Percentiles rank a stretch among this genome's conserved stretches.
Evolutionary conservation across 2,888 invertebrate genomes (phyloP).

Genomic region (Merodon equestris): DNA sequence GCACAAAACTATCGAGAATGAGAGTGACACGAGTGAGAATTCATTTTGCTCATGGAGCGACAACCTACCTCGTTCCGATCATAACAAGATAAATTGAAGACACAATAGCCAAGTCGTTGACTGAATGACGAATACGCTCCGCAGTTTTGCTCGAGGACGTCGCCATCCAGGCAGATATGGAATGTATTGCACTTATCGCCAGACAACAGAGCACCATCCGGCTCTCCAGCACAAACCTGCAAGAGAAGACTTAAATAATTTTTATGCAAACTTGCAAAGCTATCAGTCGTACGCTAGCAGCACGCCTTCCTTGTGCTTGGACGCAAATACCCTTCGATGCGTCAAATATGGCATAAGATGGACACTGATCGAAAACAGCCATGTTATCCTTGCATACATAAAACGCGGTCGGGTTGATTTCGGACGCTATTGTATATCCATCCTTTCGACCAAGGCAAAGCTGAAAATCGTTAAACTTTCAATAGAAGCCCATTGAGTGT

Average conservation of each 20-base stretch:
- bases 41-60: no score
- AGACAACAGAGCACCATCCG: constrained; percentile 38
- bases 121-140: constrained; percentile 57
- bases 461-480: no score
- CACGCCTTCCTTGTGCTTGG: constrained; percentile 34
- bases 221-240: constrained; percentile 49
- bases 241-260: background rate
- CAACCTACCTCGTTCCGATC: constrained; percentile 32
- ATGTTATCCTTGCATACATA: constrained; percentile 68
- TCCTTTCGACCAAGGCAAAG: constrained; percentile 41
- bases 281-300: constrained; percentile 26
- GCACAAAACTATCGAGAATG: constrained; percentile 36
- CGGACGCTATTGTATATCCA: constrained; percentile 27
- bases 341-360: constrained; percentile 52
- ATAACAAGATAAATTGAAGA: constrained; percentile 44
- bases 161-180: constrained; percentile 48
- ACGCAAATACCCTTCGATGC: constrained; percentile 45
- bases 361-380: constrained; percentile 54
- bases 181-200: constrained; percentile 47
- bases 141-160: constrained; percentile 52
- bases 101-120: constrained; percentile 27
- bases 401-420: constrained; percentile 69
- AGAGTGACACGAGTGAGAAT: no score
- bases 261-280: background rate
- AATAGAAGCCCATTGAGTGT: no score